Evolutionary conservation across 2,888 invertebrate species (phyloP).

Genomic region (Sisyra terminalis): DNA sequence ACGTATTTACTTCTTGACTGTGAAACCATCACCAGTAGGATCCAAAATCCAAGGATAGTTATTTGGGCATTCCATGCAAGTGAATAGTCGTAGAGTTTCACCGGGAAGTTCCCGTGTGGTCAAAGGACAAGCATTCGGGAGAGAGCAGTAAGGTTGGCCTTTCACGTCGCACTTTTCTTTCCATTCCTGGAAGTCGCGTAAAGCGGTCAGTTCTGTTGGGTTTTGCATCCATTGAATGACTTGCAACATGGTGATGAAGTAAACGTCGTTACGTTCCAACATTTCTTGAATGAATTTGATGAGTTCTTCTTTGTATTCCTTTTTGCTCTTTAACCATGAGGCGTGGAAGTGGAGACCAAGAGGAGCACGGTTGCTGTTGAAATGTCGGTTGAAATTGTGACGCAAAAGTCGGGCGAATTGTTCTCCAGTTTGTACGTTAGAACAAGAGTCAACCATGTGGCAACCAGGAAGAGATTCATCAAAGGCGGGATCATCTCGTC

Average conservation of each 20-base stretch:
- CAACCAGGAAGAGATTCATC: conserved; percentile 88
- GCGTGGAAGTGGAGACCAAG: conserved; percentile 88
- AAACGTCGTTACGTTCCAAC: conserved; percentile 75
- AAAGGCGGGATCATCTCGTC: conserved; percentile 84
- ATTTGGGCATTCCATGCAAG: conserved; percentile 91
- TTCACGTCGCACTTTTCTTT: conserved; percentile 91
- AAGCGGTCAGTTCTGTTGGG: conserved; percentile 70
- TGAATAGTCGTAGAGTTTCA: conserved; percentile 81
- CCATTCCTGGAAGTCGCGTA: conserved; percentile 88
- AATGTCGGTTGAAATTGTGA: conserved; percentile 90
- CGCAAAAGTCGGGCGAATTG: conserved; percentile 79
- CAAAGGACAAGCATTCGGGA: conserved; percentile 80
- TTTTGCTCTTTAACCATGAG: conserved; percentile 87
- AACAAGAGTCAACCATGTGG: conserved; percentile 89
- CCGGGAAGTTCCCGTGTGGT: conserved; percentile 83
- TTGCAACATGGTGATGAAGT: conserved; percentile 76
- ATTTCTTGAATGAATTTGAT: conserved; percentile 89
- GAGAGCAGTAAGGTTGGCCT: conserved; percentile 81
- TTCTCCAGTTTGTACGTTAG: conserved; percentile 80
- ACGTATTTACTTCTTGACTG: conserved; percentile 51
- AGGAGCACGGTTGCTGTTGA: conserved; percentile 84
- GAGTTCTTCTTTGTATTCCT: conserved; percentile 79
- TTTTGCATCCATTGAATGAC: conserved; percentile 96
- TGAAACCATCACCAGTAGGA: conserved; percentile 87
- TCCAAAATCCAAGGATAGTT: conserved; percentile 92